Conservation (phyloP, 2,113 vertebrate species). For the Canis aureus region DNA sequence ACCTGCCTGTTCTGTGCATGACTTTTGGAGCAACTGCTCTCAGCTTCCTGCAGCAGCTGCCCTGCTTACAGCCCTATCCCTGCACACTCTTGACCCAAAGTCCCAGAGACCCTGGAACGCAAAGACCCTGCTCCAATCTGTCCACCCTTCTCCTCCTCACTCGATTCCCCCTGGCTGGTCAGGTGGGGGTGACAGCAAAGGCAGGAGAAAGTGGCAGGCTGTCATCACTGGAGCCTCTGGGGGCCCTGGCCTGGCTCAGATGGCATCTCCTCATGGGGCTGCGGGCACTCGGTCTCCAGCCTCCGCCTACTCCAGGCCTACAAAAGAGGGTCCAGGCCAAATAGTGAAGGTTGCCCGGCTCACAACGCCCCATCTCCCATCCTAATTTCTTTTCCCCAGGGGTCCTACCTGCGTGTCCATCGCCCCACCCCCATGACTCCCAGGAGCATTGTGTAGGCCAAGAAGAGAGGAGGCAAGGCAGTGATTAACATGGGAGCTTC, state of each 20-base stretch:
- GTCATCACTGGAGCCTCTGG: neutral
- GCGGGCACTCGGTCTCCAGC: neutral
- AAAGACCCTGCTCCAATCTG: neutral
- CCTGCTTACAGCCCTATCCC: rapidly evolving
- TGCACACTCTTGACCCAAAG: neutral
- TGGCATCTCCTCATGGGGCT: rapidly evolving
- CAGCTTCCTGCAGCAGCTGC: rapidly evolving
- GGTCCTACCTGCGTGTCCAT: neutral
- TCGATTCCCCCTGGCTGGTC: neutral
- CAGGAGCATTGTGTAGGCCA: neutral
- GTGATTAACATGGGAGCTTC: rapidly evolving
- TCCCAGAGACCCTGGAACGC: neutral
- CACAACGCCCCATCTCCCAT: rapidly evolving
- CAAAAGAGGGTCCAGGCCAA: neutral
- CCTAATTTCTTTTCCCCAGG: rapidly evolving
- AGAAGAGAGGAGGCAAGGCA: neutral
- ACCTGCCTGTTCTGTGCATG: rapidly evolving
- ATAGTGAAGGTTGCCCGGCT: rapidly evolving
- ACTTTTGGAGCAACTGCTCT: rapidly evolving
- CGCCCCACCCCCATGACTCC: neutral
- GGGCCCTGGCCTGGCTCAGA: rapidly evolving
- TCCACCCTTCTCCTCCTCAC: rapidly evolving
- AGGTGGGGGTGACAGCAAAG: neutral
- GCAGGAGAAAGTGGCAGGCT: too few relatives aligned
- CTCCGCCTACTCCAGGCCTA: rapidly evolving